Evolutionary conservation across 2,888 invertebrate species (phyloP), one percentile per base, ranked within the genome.

Genomic region (Lithophane semibrunnea): DNA sequence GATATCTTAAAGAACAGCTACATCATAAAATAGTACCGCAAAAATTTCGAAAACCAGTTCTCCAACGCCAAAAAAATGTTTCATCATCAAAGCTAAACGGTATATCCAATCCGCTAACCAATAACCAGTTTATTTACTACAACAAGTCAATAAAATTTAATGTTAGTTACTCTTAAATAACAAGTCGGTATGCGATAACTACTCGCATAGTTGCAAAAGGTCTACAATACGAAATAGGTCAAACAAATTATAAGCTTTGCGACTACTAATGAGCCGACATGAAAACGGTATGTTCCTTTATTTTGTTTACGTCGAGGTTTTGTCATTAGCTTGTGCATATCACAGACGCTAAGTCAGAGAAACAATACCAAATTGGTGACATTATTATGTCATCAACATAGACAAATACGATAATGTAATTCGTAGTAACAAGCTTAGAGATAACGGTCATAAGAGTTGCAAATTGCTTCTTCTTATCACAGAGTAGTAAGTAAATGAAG

Each of bases 161-260:
- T 72, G 73, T 79, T 83, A 80, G 80, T 87, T 79, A 80, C 79
- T 85, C 79, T 86, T 82, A 78, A 85, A 84, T 83, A 86, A 86
- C 82, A 73, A 83, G 66, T 82, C 75, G 81, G 80, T 83, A 79
- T 78, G 84, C 81, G 83, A 84, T 86, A 86, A 88, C 81, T 82
- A 69, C 52, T 85, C 29, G 72, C 74, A 84, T 83, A 79, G 83
- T 86, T 88, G 82, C 77, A 86, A 84, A 89, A 88, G 88, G 85
- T 86, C 84, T 81, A 84, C 77, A 79, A 84, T 64, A 72, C 67
- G n/a, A 90, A 88, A 89, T 91, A 79, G 90, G 91, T 88, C 89
- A 90, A 80, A 86, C 82, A 81, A 88, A 88, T 84, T 84, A 83
- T 83, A 84, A 81, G 77, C 80, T 76, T 79, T 80, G 80, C 73